Evolutionary conservation across 2,888 invertebrate species (phyloP).

Genomic region (Tricholauxania praeusta): DNA sequence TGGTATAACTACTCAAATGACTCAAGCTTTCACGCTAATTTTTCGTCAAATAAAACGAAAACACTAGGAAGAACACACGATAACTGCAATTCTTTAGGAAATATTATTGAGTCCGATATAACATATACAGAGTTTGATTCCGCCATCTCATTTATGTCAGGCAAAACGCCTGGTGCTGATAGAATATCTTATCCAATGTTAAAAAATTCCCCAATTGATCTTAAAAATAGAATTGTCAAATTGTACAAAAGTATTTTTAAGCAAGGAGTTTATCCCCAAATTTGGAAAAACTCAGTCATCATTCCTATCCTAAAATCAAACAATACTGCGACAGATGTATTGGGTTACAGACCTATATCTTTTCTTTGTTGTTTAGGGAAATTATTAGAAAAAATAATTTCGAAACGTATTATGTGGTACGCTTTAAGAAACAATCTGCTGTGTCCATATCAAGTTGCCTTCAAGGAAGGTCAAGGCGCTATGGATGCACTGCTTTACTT

Average conservation of each 20-base stretch:
- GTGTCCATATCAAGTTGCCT: too few species aligned
- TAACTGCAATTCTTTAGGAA: too few species aligned
- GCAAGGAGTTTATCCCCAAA: constrained; percentile 8
- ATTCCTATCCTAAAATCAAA: constrained; percentile 3
- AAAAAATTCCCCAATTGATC: not conserved
- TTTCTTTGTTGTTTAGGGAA: constrained; percentile 24
- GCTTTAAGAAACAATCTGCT: not conserved
- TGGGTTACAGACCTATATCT: constrained; percentile 12
- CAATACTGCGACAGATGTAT: not conserved
- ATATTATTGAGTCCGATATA: too few species aligned
- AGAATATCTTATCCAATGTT: constrained; percentile 8
- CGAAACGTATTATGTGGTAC: not conserved
- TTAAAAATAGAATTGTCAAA: constrained; percentile 1
- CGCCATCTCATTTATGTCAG: too few species aligned
- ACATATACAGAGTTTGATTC: too few species aligned
- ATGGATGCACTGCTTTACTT: too few species aligned
- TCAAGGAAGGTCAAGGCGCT: too few species aligned
- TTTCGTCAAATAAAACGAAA: too few species aligned
- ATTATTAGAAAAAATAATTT: constrained; percentile 4
- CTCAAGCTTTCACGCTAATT: too few species aligned
- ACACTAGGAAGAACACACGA: too few species aligned
- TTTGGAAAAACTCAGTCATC: not conserved
- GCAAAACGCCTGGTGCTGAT: constrained; percentile 3
- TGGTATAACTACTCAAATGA: too few species aligned
- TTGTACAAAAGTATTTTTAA: constrained; percentile 22